Evolutionary conservation across 2,888 invertebrate species (phyloP), one percentile per base, ranked within the genome.

Genomic region (Fabriciana adippe): DNA sequence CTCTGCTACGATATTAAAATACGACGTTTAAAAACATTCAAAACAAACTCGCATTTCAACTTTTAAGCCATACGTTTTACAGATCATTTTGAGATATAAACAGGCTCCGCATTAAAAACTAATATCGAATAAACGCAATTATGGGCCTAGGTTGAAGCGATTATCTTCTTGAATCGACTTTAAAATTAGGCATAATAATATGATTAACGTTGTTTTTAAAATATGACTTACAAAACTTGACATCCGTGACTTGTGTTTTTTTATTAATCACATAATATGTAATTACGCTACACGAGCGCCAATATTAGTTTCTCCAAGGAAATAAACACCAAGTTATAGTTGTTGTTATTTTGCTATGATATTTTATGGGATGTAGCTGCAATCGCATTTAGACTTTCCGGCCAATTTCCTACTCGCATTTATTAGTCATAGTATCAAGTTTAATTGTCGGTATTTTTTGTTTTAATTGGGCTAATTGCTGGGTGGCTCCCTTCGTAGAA

Each of bases 181-280:
- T 84, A 81, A 86, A 90, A 89, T 91, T 89, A 88, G 85, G 80
- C 81, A 85, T 87, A 88, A 88, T 90, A 89, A 90, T 75, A 74
- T 89, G 84, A 88, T 88, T 86, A 86, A 86, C 81, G 85, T 87
- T 87, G 87, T 88, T 88, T 88, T 88, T 86, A 78, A 84, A 84
- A 85, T 88, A 84, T 82, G 81, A 85, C 83, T 79, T 80, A 84
- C 85, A 79, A 80, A 83, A 83, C 78, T 84, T 83, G 84, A 86
- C 85, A 87, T 87, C 87, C 88, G 87, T 86, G 86, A 84, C 82
- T 82, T 80, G 77, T 64, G 68, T 72, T 71, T 75, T 35, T 73
- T 73, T 72, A 68, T 68, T 69, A 64, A 69, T 69, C 57, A 41
- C 35, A 41, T 76, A 74, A 72, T 73, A 76, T 73, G 74, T 78